phyloP scores from a whole-genome alignment of 2,797 vertebrate genomes.

The Falco rusticolus region DNA sequence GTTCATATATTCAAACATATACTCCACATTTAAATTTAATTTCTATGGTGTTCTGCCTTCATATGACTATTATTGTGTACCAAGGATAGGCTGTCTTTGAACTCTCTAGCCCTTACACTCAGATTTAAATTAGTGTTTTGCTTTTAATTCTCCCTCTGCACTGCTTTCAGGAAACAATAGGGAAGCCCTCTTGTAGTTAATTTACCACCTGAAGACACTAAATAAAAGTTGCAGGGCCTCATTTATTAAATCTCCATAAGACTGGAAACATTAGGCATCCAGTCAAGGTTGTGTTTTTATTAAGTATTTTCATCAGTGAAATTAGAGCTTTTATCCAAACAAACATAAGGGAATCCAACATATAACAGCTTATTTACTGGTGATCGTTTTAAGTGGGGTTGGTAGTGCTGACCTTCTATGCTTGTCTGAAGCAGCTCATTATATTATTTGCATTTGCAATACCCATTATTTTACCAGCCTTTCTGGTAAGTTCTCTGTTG shows the following conservation, averaged over 20 bases:
- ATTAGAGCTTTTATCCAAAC: constrained; percentile 19
- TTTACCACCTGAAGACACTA: constrained; percentile 56
- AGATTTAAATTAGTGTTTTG: constrained; percentile 15
- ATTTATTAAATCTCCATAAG: constrained; percentile 27
- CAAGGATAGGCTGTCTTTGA: background rate
- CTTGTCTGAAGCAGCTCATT: background rate
- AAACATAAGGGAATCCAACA: background rate
- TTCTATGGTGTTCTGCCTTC: background rate
- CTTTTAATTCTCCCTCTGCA: background rate
- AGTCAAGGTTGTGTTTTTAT: background rate
- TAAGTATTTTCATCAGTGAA: constrained; percentile 28
- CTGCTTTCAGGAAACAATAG: constrained; percentile 39
- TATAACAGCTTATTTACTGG: background rate
- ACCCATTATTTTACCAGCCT: background rate
- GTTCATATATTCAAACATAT: background rate
- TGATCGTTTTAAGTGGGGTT: background rate
- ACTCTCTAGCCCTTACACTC: background rate
- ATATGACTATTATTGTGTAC: background rate
- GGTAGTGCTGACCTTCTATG: background rate
- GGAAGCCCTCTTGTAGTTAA: constrained; percentile 38
- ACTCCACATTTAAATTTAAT: background rate
- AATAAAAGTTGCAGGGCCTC: constrained; percentile 9
- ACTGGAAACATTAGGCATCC: background rate
- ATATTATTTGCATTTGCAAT: background rate
- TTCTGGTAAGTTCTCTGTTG: background rate